Evolutionary conservation across 2,797 vertebrate genomes (phyloP).

Genomic region (Muscicapa striata): DNA sequence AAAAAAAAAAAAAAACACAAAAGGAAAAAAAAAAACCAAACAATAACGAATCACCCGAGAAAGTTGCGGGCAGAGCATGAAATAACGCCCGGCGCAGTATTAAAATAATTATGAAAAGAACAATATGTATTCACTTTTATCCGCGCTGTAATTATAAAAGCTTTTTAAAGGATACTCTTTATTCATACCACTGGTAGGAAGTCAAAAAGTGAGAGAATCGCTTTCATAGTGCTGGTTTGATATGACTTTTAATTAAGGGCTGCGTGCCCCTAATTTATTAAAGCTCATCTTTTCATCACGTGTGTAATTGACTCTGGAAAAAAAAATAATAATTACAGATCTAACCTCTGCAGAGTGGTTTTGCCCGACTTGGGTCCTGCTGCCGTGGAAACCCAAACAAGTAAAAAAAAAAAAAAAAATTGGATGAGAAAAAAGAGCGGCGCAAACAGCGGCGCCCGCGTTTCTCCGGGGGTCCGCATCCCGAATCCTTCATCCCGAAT

Average conservation of each 20-base stretch:
- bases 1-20: not conserved
- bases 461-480: not conserved
- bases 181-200: constrained; percentile 42
- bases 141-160: constrained; percentile 20
- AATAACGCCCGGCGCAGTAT: not conserved
- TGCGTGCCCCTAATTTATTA: constrained; percentile 53
- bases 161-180: constrained; percentile 35
- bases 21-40: not conserved
- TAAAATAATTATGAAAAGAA: constrained; percentile 52
- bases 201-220: constrained; percentile 39
- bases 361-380: not conserved
- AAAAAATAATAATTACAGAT: constrained; percentile 9
- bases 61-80: not conserved
- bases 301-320: constrained; percentile 25
- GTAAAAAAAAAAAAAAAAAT: not conserved
- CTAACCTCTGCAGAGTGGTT: not conserved
- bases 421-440: not conserved
- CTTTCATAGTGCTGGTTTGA: constrained; percentile 29
- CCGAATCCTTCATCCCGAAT: not conserved
- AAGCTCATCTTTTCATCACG: constrained; percentile 60
- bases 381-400: not conserved
- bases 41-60: not conserved
- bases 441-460: too few relatives aligned
- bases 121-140: constrained; percentile 48
- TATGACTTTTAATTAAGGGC: constrained; percentile 46